phyloP scores from a whole-genome alignment of 2,888 invertebrate species.

The Scelioninae gen. 1 region DNA sequence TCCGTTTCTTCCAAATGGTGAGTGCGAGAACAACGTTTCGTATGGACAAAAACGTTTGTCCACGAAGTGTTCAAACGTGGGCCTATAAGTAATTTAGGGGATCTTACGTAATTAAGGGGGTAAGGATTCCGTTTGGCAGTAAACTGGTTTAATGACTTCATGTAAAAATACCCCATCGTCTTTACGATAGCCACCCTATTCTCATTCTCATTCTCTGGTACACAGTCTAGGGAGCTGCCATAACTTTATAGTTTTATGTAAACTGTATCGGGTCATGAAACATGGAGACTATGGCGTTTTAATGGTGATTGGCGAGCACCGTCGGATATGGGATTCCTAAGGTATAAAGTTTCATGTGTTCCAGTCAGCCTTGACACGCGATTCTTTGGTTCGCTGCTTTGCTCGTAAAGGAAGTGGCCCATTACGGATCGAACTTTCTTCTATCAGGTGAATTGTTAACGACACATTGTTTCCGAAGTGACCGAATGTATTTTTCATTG shows the following conservation, averaged over 20 bases:
- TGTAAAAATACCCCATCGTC: conserved; percentile 81
- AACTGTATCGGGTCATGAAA: conserved; percentile 82
- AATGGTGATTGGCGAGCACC: conserved; percentile 83
- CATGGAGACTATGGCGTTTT: conserved; percentile 77
- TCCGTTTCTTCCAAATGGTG: not conserved
- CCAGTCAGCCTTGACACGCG: conserved; percentile 79
- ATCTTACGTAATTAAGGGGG: conserved; percentile 79
- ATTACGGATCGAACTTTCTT: conserved; percentile 63
- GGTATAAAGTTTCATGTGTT: conserved; percentile 75
- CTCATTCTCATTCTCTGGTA: conserved; percentile 58
- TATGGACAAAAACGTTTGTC: conserved; percentile 26
- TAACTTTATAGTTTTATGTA: conserved; percentile 84
- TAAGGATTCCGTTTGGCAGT: conserved; percentile 79
- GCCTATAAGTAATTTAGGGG: conserved; percentile 74
- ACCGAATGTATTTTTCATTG: conserved; percentile 39
- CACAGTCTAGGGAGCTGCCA: conserved; percentile 70
- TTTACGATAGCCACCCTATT: conserved; percentile 75
- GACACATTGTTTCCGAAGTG: conserved; percentile 47
- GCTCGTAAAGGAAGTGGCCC: conserved; percentile 64
- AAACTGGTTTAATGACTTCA: conserved; percentile 81
- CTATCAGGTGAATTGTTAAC: conserved; percentile 59
- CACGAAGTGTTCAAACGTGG: not conserved
- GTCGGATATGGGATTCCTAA: conserved; percentile 75
- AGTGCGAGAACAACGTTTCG: conserved; percentile 25
- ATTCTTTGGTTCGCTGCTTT: conserved; percentile 75